Evolutionary conservation across 2,888 invertebrate genomes (phyloP).

Genomic region (Eupithecia inturbata): DNA sequence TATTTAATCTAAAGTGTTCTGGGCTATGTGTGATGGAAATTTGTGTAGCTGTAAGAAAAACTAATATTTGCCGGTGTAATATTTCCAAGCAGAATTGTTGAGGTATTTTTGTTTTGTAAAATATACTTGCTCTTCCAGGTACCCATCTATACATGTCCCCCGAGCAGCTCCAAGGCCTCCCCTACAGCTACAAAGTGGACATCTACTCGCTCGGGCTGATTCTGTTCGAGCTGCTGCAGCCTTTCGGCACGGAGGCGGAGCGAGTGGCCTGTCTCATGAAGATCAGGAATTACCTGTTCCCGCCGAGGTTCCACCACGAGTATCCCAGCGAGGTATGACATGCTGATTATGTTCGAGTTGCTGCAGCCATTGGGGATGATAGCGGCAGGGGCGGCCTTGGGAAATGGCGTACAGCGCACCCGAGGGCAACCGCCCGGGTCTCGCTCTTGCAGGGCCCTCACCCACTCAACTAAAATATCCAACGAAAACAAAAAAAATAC

Average conservation of each 20-base stretch:
- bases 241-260: slow-evolving; percentile 96
- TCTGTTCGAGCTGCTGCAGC: slow-evolving; percentile 95
- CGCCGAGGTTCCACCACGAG: slow-evolving; percentile 85
- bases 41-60: no score
- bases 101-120: no score
- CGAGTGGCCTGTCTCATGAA: slow-evolving; percentile 87
- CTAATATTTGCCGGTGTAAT: no score
- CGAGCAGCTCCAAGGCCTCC: slow-evolving; percentile 91
- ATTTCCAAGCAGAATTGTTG: no score
- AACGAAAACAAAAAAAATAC: not conserved
- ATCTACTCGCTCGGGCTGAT: slow-evolving; percentile 97
- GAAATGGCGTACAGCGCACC: not conserved
- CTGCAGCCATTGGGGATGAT: not conserved
- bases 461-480: not conserved
- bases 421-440: not conserved
- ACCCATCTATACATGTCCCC: slow-evolving; percentile 99
- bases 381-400: not conserved
- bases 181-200: slow-evolving; percentile 96
- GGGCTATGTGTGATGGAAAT: no score
- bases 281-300: slow-evolving; percentile 88
- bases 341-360: not conserved
- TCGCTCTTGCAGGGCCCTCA: not conserved
- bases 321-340: slow-evolving; percentile 88
- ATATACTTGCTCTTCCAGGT: slow-evolving; percentile 75
- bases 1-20: no score